Percentiles rank a stretch among this genome's conserved stretches.
Conservation (phyloP, 2,797 vertebrate genomes). For the Enteromius afrohamiltoni region DNA sequence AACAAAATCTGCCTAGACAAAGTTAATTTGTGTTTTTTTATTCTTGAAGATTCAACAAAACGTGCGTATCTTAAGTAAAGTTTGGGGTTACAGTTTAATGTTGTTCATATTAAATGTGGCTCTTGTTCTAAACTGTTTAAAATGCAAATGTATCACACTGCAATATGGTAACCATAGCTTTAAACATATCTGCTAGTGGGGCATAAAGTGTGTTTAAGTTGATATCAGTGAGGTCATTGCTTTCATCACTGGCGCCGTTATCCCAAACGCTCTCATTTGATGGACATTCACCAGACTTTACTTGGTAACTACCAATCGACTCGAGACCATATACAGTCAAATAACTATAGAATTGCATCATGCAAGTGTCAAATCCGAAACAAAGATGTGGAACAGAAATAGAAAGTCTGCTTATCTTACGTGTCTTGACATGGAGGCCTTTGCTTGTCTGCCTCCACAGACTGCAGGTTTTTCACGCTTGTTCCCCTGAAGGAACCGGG, state of each 20-base stretch:
- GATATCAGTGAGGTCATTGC: constrained; percentile 55
- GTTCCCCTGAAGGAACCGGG: constrained; percentile 39
- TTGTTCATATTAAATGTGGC: not conserved
- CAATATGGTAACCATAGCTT: not conserved
- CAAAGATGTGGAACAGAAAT: constrained; percentile 15
- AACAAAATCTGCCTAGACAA: not conserved
- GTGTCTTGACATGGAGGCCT: constrained; percentile 30
- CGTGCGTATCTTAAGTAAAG: not conserved
- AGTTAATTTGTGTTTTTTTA: not conserved
- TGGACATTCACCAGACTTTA: constrained; percentile 33
- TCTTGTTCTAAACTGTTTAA: not conserved
- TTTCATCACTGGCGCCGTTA: constrained; percentile 24
- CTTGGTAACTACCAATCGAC: constrained; percentile 35
- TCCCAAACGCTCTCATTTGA: constrained; percentile 41
- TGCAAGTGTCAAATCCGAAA: constrained; percentile 21
- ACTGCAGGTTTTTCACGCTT: constrained; percentile 27
- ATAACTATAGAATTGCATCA: constrained; percentile 40
- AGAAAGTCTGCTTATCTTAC: constrained; percentile 37
- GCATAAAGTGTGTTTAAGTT: constrained; percentile 17
- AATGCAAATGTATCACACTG: not conserved
- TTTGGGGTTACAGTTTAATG: not conserved
- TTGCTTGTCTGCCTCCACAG: constrained; percentile 19
- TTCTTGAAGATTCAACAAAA: not conserved
- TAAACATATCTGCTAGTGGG: constrained; percentile 12
- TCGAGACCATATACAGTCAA: constrained; percentile 54